A percentile compares a stretch with the other conserved stretches of the same genome.
phyloP scores from a whole-genome alignment of 2,888 invertebrate genomes.

The Dryadula phaetusa region DNA sequence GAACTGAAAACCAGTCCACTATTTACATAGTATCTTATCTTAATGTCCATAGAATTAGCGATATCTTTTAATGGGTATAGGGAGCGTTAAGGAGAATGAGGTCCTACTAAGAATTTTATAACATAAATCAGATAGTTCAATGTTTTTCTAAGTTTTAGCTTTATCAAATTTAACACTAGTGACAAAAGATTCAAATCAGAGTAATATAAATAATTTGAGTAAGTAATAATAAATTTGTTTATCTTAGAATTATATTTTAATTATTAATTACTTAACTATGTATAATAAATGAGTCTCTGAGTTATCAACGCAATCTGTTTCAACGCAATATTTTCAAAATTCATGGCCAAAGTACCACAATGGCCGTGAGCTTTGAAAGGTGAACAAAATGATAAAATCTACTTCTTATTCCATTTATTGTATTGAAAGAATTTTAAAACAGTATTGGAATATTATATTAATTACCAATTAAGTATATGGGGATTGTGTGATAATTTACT shows the following conservation, averaged over 20 bases:
- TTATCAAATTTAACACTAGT: too few relatives aligned
- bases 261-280: not conserved
- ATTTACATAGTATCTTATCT: constrained; percentile 42
- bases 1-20: constrained; percentile 39
- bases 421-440: constrained; percentile 4
- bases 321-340: constrained; percentile 12
- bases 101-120: constrained; percentile 7
- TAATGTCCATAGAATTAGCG: constrained; percentile 37
- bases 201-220: too few relatives aligned
- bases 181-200: too few relatives aligned
- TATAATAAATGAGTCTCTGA: too few relatives aligned
- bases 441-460: not conserved
- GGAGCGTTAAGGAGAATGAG: constrained; percentile 29
- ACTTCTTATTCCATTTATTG: constrained; percentile 20
- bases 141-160: not conserved
- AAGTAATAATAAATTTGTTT: too few relatives aligned
- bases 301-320: too few relatives aligned
- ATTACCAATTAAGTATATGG: not conserved
- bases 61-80: constrained; percentile 40
- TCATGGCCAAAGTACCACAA: constrained; percentile 19
- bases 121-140: constrained; percentile 4
- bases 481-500: not conserved
- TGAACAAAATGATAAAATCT: constrained; percentile 29
- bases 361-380: constrained; percentile 36
- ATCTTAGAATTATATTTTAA: not conserved